Conservation (phyloP, 1,140 invertebrate species). For the Heliconius nattereri region DNA sequence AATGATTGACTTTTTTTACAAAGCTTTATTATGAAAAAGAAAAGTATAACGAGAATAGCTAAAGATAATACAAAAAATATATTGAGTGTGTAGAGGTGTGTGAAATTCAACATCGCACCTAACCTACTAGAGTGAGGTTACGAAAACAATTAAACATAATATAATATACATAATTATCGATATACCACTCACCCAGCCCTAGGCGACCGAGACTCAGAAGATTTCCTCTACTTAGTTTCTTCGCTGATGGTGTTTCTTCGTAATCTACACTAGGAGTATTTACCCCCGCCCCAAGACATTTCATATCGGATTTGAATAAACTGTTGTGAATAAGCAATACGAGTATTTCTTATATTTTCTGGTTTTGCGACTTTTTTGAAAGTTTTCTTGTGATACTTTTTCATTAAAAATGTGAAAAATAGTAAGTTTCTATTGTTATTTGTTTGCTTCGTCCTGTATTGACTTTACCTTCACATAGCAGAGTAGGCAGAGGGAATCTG, state of each 20-base stretch:
- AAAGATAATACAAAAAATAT: too few relatives aligned
- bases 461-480: too few relatives aligned
- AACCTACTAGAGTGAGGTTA: neutral
- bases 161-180: conserved; percentile 15
- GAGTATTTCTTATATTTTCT: neutral
- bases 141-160: neutral
- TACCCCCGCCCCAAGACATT: conserved; percentile 50
- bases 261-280: conserved; percentile 63
- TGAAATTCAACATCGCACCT: too few relatives aligned
- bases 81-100: too few relatives aligned
- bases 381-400: neutral
- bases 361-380: neutral
- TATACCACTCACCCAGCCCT: conserved; percentile 23
- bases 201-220: conserved; percentile 40
- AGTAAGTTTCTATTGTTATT: too few relatives aligned
- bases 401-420: too few relatives aligned
- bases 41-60: too few relatives aligned
- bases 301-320: conserved; percentile 62
- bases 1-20: too few relatives aligned
- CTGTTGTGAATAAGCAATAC: conserved; percentile 17
- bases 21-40: too few relatives aligned
- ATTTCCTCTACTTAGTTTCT: conserved; percentile 53
- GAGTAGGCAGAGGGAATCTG: too few relatives aligned
- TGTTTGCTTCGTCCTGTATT: too few relatives aligned
- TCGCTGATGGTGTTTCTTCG: conserved; percentile 71